Evolutionary conservation across 2,888 invertebrate species (phyloP), one percentile per base, ranked within the genome.

Genomic region (Mimumesa dahlbomi): DNA sequence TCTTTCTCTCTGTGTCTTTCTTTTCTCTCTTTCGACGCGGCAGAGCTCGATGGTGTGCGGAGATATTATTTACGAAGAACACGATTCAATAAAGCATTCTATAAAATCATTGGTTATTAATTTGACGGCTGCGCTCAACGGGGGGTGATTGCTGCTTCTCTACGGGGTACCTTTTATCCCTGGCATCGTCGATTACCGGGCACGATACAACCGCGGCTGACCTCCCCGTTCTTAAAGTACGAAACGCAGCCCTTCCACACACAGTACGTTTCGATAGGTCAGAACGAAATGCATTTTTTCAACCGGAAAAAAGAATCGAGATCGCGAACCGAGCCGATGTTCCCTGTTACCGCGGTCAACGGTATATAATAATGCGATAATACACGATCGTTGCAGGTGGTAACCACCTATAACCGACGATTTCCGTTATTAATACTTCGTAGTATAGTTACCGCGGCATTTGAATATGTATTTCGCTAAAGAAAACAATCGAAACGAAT

Each of bases 41-140:
- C 49, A 50, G 29, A 62, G 46, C 62, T 45, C 73, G 80, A 82
- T 81, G 70, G 80, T 79, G 81, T 75, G 69, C 75, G 58, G 64
- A 78, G 82, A 85, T 85, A 84, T 85, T 83, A 81, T 83, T 84
- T 83, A 82, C 82, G 73, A 75, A 56, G 80, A 79, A 82, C 84
- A 83, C 84, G 85, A 86, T 87, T 87, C 85, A 86, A 86, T 86
- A 84, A 87, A 82, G 79, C 84, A 82, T 86, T 86, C 82, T 87
- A 87, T 85, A 85, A 87, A 88, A 87, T 88, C 88, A 88, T 88
- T 84, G 86, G 84, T 88, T 88, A 88, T 88, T 88, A 88, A 88
- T 88, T 88, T 88, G 87, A 88, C 84, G 85, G 83, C 81, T 78
- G 77, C 64, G 65, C 85, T 54, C 87, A 73, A 71, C 85, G 76